Conservation (phyloP, 2,797 vertebrate genomes). For the Diplodus sargus region DNA sequence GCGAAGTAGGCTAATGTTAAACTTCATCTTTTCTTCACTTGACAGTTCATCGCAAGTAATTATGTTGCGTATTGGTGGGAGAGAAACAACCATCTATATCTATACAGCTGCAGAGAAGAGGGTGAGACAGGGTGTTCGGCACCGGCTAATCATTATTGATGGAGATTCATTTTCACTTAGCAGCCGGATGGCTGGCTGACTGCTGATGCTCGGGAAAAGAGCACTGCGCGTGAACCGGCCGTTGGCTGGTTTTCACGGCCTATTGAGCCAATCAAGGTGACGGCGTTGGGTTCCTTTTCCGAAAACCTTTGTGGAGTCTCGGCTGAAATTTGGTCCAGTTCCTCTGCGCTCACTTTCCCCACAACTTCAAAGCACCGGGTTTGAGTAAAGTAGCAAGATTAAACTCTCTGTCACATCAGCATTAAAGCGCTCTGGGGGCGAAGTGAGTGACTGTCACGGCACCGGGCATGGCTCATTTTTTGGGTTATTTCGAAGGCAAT, state of each 20-base stretch:
- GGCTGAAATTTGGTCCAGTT: conserved; percentile 52
- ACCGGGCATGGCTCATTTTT: conserved; percentile 39
- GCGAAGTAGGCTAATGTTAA: conserved; percentile 30
- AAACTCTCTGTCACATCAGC: conserved; percentile 46
- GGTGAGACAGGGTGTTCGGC: conserved; percentile 62
- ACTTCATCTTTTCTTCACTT: conserved; percentile 49
- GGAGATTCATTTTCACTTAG: conserved; percentile 76
- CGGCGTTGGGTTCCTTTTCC: conserved; percentile 25
- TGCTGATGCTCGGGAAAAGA: conserved; percentile 54
- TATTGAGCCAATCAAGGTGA: conserved; percentile 66
- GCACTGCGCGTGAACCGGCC: conserved; percentile 30
- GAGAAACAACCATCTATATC: conserved; percentile 74
- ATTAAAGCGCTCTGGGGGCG: conserved; percentile 46
- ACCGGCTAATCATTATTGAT: conserved; percentile 79
- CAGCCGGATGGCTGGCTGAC: conserved; percentile 60
- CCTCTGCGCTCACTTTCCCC: conserved; percentile 27
- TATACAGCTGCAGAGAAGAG: conserved; percentile 62
- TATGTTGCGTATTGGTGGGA: conserved; percentile 55
- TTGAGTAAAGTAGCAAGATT: conserved; percentile 49
- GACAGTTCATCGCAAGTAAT: conserved; percentile 64
- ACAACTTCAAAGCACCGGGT: conserved; percentile 62
- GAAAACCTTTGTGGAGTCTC: conserved; percentile 46
- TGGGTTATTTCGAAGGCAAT: conserved; percentile 35
- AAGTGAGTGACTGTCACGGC: conserved; percentile 40
- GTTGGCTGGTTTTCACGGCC: conserved; percentile 61